Conservation (phyloP, 2,113 vertebrate genomes). For the Cephalopterus ornatus region DNA sequence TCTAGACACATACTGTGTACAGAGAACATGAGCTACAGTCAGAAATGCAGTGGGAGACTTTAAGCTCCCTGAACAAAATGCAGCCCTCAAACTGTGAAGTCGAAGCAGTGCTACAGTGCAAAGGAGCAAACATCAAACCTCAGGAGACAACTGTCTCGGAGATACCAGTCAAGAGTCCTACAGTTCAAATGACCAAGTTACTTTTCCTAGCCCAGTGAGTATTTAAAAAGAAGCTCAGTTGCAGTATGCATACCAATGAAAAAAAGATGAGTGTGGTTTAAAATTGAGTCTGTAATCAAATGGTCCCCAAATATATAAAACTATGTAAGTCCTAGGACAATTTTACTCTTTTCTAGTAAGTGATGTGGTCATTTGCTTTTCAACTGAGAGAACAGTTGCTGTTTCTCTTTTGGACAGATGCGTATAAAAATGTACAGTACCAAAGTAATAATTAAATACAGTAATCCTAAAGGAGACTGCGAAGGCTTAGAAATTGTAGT, state of each 20-base stretch:
- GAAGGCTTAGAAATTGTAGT: not conserved
- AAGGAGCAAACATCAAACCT: not conserved
- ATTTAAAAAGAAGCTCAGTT: not conserved
- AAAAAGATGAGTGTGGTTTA: not conserved
- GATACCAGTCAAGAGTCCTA: conserved; percentile 17
- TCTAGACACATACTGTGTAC: not conserved
- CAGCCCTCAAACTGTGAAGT: not conserved
- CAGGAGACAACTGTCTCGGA: conserved; percentile 23
- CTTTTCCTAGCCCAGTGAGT: not conserved
- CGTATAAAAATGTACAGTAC: not conserved
- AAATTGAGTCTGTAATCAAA: not conserved
- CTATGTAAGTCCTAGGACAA: not conserved
- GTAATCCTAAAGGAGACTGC: not conserved
- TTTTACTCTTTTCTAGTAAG: not conserved
- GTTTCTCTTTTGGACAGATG: conserved; percentile 17
- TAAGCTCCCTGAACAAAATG: not conserved
- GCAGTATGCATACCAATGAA: not conserved
- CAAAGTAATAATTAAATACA: not conserved
- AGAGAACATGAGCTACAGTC: conserved; percentile 17
- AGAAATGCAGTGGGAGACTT: not conserved
- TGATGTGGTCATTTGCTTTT: conserved; percentile 50
- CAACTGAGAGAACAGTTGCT: conserved; percentile 47
- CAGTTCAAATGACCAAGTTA: conserved; percentile 55
- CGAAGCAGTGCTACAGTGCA: conserved; percentile 24
- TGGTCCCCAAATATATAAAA: not conserved